phyloP scores from a whole-genome alignment of 2,113 vertebrate genomes.

The Ictalurus punctatus region DNA sequence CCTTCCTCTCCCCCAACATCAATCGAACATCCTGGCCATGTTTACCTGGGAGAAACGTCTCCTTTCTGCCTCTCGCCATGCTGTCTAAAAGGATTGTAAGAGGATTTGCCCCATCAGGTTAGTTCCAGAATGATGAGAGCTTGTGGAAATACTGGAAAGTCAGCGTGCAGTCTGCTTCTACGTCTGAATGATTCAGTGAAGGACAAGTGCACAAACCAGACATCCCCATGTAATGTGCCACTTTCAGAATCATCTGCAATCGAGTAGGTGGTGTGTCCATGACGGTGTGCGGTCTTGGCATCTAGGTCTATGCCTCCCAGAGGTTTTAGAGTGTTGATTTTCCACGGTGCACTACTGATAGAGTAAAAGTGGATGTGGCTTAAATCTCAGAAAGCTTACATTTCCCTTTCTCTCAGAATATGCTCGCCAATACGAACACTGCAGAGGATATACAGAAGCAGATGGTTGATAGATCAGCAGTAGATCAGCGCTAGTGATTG shows the following conservation, averaged over 20 bases:
- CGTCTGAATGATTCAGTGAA: constrained; percentile 50
- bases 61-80: constrained; percentile 66
- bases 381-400: background rate
- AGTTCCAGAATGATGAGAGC: constrained; percentile 74
- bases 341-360: background rate
- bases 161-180: constrained; percentile 62
- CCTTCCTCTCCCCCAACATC: constrained; percentile 69
- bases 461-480: background rate
- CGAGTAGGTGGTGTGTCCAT: background rate
- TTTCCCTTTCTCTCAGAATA: background rate
- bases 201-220: constrained; percentile 58
- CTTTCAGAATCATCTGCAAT: constrained; percentile 11
- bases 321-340: background rate
- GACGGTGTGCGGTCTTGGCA: background rate
- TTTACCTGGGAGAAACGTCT: constrained; percentile 71
- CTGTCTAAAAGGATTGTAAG: constrained; percentile 77
- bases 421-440: background rate
- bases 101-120: constrained; percentile 77
- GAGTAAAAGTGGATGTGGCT: background rate
- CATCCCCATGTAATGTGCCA: background rate
- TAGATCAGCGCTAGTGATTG: no score
- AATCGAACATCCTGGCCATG: constrained; percentile 71
- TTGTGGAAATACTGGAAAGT: constrained; percentile 78
- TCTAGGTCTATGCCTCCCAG: background rate
- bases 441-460: background rate